Conservation (phyloP, 2,113 vertebrate species). For the Galemys pyrenaicus region DNA sequence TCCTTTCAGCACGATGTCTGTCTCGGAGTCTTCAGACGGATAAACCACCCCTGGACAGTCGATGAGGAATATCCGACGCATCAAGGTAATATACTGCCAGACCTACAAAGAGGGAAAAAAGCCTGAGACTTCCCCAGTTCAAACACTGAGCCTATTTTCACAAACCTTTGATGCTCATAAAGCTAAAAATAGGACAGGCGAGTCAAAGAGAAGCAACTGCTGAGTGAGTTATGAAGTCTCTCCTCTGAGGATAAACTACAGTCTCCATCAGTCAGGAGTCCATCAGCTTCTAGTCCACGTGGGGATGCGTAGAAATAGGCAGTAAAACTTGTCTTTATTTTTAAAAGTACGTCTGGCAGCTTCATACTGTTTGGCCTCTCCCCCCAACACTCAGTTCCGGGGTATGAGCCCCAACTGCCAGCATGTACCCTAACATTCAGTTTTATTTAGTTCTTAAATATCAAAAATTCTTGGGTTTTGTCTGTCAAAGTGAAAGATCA, state of each 20-base stretch:
- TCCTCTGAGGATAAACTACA: background rate
- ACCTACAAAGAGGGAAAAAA: conserved; percentile 86
- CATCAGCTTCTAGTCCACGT: background rate
- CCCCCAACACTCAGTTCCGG: background rate
- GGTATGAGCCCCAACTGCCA: background rate
- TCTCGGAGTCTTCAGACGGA: conserved; percentile 96
- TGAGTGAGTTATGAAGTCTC: background rate
- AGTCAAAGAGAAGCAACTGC: background rate
- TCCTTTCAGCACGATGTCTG: conserved; percentile 97
- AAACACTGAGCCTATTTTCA: background rate
- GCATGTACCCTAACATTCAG: background rate
- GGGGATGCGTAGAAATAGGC: background rate
- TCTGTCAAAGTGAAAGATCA: conserved; percentile 14
- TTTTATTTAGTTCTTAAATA: background rate
- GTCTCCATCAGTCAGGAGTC: background rate
- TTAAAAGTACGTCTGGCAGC: background rate
- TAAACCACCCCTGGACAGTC: conserved; percentile 99
- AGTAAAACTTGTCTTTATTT: background rate
- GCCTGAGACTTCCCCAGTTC: background rate
- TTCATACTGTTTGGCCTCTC: background rate
- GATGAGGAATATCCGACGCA: conserved; percentile 98
- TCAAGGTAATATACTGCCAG: conserved; percentile 99
- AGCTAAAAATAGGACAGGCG: background rate
- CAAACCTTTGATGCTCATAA: background rate
- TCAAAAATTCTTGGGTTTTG: conserved; percentile 21